Evolutionary conservation across 2,888 invertebrate species (phyloP), one percentile per base, ranked within the genome.

Genomic region (Eupsilia transversa): DNA sequence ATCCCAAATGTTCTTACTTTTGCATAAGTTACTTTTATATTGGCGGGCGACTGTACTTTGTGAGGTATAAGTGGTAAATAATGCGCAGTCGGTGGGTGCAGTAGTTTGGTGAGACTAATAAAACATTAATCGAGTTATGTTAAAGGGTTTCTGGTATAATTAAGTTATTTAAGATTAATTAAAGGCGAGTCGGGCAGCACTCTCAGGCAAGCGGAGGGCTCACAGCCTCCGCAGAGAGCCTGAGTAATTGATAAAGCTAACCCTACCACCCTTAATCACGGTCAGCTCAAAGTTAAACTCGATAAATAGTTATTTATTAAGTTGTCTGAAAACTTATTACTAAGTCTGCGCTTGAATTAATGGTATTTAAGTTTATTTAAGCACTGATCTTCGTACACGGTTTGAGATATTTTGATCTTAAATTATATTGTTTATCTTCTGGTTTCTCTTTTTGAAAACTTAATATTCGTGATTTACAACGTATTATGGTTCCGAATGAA

Each of bases 191-290:
- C 83, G 88, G 88, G 89, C 78, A 88, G 87, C 86, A 84, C 88
- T 84, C 87, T 87, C 84, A 75, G 83, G 73, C 75, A 83, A 80
- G 81, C 83, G 79, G 84, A 89, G 90, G 90, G 85, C 87, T 80
- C 87, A 78, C 87, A 82, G 84, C 81, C 89, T 90, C 89, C 88
- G 88, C 87, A 87, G 89, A 91, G 92, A 90, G 91, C 84, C 90
- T 94, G 91, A 93, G 92, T 94, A 94, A 94, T 94, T 94, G 93
- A 94, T 94, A 94, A 94, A 94, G 94, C 92, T 91, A 92, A 92
- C 93, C 91, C 91, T 90, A 86, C 89, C 88, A 87, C 83, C 91
- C 92, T 91, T 92, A 94, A 94, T 93, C 92, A 93, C 91, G 91
- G 92, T 91, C 90, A 92, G 89, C 89, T 89, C 87, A 88, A 91